A percentile compares a stretch with the other conserved stretches of the same genome.
These are phyloP conservation scores for Ranitomeya imitator DNA, from an alignment of 2,113 vertebrate species.

Conservation along the genomic window DNA sequence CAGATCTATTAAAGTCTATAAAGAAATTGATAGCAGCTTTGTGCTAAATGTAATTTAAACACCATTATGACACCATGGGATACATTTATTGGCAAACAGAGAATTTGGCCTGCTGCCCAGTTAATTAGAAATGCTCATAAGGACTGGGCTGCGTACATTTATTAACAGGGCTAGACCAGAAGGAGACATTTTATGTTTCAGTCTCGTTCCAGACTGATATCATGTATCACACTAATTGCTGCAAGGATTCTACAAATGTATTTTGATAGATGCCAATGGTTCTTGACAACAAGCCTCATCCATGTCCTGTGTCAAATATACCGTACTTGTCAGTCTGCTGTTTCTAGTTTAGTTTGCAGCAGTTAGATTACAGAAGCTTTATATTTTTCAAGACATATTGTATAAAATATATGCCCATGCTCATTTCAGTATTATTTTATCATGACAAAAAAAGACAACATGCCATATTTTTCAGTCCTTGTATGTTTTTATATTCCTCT, in stretches of 20 bases:
- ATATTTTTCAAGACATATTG: neutral
- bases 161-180: slow-evolving; percentile 31
- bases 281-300: slow-evolving; percentile 9
- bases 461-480: too few relatives aligned
- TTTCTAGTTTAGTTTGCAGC: neutral
- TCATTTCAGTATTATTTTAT: neutral
- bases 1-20: slow-evolving; percentile 12
- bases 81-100: slow-evolving; percentile 44
- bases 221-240: slow-evolving; percentile 42
- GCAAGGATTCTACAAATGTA: slow-evolving; percentile 47
- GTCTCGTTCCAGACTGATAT: slow-evolving; percentile 30
- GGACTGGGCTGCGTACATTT: slow-evolving; percentile 42
- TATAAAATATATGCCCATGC: neutral
- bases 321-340: slow-evolving; percentile 1
- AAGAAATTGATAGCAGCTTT: slow-evolving; percentile 48
- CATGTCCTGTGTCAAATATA: slow-evolving; percentile 25
- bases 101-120: slow-evolving; percentile 46
- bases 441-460: too few relatives aligned
- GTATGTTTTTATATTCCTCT: too few relatives aligned
- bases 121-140: slow-evolving; percentile 24
- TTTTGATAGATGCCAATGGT: slow-evolving; percentile 41
- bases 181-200: slow-evolving; percentile 38
- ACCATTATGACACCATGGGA: slow-evolving; percentile 46
- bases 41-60: slow-evolving; percentile 50
- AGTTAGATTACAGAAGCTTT: neutral